A percentile compares a stretch with the other conserved stretches of the same genome.
Evolutionary conservation across 1,140 invertebrate species (phyloP).

Genomic region (Frieseomelitta varia): DNA sequence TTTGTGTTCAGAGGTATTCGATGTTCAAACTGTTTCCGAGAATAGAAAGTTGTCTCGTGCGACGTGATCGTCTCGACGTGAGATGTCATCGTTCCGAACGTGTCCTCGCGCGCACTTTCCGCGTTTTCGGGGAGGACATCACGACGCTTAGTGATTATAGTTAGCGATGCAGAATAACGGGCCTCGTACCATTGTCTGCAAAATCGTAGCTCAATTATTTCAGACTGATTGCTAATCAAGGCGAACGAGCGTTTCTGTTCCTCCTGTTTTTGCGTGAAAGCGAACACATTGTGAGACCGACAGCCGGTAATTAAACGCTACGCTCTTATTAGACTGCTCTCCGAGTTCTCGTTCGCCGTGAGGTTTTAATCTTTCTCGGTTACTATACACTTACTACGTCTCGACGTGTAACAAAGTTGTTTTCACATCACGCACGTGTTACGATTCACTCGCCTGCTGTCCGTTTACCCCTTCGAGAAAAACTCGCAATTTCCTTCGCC

Average conservation of each 20-base stretch:
- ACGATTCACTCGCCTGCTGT: neutral
- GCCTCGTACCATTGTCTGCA: slow-evolving; percentile 11
- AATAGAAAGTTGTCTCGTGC: neutral
- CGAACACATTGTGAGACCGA: neutral
- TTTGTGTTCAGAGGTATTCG: neutral
- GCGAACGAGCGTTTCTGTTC: neutral
- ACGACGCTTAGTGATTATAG: neutral
- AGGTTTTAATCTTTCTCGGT: neutral
- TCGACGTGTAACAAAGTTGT: neutral
- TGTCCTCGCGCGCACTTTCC: too few species aligned
- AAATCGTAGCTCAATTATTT: slow-evolving; percentile 42
- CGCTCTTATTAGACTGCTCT: neutral
- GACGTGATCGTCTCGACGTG: neutral
- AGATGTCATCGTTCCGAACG: neutral
- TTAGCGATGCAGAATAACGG: neutral
- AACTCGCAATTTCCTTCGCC: neutral
- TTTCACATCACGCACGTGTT: neutral
- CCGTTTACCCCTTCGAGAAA: neutral
- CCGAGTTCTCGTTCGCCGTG: neutral
- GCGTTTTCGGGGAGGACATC: neutral
- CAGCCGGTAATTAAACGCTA: slow-evolving; percentile 11
- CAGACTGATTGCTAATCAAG: slow-evolving; percentile 12
- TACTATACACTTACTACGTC: neutral
- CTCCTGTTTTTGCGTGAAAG: neutral
- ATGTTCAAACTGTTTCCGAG: neutral